Percentiles rank a stretch among this genome's conserved stretches.
Conservation (phyloP, 2,888 invertebrate genomes). For the Molanna angustata region DNA sequence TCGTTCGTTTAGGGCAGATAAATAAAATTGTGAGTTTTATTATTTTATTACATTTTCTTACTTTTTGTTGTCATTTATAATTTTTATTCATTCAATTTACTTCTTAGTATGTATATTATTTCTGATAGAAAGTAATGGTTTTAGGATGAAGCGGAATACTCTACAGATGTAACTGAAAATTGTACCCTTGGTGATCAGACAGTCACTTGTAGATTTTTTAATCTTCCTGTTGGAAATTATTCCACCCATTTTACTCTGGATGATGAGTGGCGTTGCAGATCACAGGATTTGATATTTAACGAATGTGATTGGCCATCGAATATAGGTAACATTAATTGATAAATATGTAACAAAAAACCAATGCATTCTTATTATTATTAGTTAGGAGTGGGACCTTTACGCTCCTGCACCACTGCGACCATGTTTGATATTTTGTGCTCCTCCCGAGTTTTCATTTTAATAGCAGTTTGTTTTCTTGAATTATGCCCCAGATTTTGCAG, state of each 20-base stretch:
- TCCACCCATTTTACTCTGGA: constrained; percentile 2
- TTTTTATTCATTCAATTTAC: not conserved
- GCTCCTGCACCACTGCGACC: too few relatives aligned
- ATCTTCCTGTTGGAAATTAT: constrained; percentile 18
- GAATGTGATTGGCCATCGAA: constrained; percentile 12
- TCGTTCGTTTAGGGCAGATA: not conserved
- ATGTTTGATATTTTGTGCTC: too few relatives aligned
- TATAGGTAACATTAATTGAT: constrained; percentile 10
- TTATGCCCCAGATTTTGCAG: too few relatives aligned
- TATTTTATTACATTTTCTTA: not conserved
- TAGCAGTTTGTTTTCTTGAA: too few relatives aligned
- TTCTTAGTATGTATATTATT: not conserved
- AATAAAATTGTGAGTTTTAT: constrained; percentile 1
- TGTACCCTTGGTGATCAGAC: constrained; percentile 9
- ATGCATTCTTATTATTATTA: not conserved
- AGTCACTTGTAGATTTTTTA: constrained; percentile 5
- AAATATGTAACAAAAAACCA: not conserved
- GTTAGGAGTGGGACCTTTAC: too few relatives aligned
- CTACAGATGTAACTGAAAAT: constrained; percentile 11
- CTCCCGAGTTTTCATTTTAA: too few relatives aligned
- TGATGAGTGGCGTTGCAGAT: constrained; percentile 18
- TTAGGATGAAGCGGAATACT: constrained; percentile 5
- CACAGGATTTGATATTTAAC: constrained; percentile 5
- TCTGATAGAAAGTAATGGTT: constrained; percentile 1
- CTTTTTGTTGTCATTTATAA: not conserved